phyloP scores from a whole-genome alignment of 2,888 invertebrate genomes.

The Nomada fabriciana region DNA sequence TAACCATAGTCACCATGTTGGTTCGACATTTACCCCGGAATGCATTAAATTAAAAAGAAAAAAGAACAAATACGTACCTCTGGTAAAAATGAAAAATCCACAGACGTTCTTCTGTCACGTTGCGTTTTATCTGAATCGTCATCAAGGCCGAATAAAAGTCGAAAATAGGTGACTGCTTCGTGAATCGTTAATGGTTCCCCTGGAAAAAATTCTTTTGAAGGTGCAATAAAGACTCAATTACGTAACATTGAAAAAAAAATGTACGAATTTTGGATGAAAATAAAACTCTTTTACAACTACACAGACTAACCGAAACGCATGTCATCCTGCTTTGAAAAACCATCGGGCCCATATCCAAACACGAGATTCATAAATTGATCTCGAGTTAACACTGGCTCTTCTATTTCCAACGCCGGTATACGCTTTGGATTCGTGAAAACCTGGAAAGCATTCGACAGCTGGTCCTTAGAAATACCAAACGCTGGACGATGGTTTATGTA shows the following conservation, averaged over 20 bases:
- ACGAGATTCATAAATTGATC: conserved; percentile 85
- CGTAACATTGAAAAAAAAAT: not conserved
- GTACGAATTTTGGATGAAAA: not conserved
- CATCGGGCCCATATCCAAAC: conserved; percentile 76
- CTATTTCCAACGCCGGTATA: conserved; percentile 23
- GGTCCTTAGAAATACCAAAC: conserved; percentile 85
- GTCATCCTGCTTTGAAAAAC: not conserved
- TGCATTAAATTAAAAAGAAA: too few species aligned
- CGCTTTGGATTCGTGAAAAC: conserved; percentile 46
- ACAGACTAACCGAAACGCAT: conserved; percentile 54
- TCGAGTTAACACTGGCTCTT: conserved; percentile 78
- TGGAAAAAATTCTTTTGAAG: conserved; percentile 21
- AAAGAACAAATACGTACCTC: conserved; percentile 55
- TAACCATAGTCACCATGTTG: too few species aligned
- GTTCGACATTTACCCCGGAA: too few species aligned
- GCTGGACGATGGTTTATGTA: conserved; percentile 89
- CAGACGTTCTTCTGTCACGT: not conserved
- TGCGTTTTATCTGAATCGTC: conserved; percentile 28
- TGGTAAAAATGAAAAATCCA: conserved; percentile 71
- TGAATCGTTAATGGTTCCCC: conserved; percentile 71
- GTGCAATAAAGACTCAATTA: not conserved
- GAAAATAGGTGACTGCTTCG: conserved; percentile 72
- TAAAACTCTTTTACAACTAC: not conserved
- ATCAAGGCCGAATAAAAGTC: conserved; percentile 62
- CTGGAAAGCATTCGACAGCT: conserved; percentile 85